Evolutionary conservation across 1,140 invertebrate genomes (phyloP).

Genomic region (Varroa destructor): DNA sequence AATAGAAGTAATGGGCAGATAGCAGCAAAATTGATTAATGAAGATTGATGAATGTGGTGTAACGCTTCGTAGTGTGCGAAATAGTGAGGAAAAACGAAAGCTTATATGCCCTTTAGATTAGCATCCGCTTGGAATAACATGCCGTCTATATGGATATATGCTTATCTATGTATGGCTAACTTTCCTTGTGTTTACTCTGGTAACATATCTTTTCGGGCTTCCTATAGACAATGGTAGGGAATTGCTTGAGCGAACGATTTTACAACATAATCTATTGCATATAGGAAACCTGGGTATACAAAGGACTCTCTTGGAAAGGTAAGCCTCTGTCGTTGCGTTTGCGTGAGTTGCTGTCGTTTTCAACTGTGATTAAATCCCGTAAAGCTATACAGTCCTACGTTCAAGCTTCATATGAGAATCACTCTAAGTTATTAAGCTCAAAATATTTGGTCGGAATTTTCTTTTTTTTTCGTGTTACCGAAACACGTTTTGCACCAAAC

Average conservation of each 20-base stretch:
- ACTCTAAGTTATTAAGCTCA: conserved; percentile 26
- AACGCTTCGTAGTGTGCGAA: no score
- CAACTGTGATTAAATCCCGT: no score
- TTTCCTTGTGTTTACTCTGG: conserved; percentile 68
- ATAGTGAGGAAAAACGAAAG: no score
- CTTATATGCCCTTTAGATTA: no score
- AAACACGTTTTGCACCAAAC: conserved; percentile 13
- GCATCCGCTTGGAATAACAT: no score
- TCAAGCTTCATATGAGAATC: no score
- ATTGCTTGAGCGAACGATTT: conserved; percentile 72
- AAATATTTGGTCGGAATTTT: conserved; percentile 34
- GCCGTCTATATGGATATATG: conserved; percentile 14
- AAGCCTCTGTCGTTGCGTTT: no score
- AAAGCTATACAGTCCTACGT: no score
- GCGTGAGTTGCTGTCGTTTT: no score
- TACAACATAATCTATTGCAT: conserved; percentile 84
- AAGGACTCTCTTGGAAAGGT: conserved; percentile 40
- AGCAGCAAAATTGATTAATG: no score
- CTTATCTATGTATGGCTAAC: conserved; percentile 44
- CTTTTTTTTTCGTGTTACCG: conserved; percentile 28
- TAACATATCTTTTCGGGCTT: conserved; percentile 67
- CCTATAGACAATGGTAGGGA: conserved; percentile 58
- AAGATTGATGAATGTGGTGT: no score
- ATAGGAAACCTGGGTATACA: conserved; percentile 56
- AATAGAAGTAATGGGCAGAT: no score